A percentile compares a stretch with the other conserved stretches of the same genome.
Evolutionary conservation across 2,888 invertebrate genomes (phyloP).

Genomic region (Sesia bembeciformis): DNA sequence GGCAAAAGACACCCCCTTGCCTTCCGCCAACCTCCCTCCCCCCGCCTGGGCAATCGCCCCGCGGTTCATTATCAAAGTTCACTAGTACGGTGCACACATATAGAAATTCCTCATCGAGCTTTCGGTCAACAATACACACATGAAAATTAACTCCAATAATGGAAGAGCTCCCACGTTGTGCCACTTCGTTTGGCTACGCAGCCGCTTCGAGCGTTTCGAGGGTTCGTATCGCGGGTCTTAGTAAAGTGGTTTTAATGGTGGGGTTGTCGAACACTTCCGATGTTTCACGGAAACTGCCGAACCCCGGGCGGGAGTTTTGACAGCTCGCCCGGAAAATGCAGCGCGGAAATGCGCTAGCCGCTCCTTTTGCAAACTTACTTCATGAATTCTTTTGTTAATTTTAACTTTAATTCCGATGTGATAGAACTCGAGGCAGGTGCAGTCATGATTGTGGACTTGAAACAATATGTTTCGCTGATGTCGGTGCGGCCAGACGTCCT

Average conservation of each 20-base stretch:
- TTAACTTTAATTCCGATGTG: background rate
- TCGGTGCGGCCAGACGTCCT: background rate
- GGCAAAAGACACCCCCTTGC: conserved; percentile 15
- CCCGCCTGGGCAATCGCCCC: conserved; percentile 48
- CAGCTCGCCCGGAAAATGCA: conserved; percentile 59
- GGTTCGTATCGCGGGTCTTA: conserved; percentile 24
- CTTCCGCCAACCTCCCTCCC: conserved; percentile 21
- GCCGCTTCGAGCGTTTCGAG: background rate
- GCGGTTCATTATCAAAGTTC: conserved; percentile 73
- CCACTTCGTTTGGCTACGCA: background rate
- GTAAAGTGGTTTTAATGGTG: conserved; percentile 24
- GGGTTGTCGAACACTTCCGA: conserved; percentile 37
- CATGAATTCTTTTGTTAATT: background rate
- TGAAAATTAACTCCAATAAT: conserved; percentile 4
- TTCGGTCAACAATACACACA: conserved; percentile 25
- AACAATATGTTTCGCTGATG: background rate
- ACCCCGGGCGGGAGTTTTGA: conserved; percentile 48
- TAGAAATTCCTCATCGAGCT: conserved; percentile 12
- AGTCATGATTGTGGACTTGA: background rate
- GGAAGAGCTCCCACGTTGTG: background rate
- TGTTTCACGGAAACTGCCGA: conserved; percentile 46
- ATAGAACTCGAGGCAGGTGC: background rate
- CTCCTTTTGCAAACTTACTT: background rate
- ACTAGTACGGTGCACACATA: conserved; percentile 61
- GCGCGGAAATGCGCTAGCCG: conserved; percentile 30